Evolutionary conservation across 2,888 invertebrate genomes (phyloP).

Genomic region (Gymnocheta viridis): DNA sequence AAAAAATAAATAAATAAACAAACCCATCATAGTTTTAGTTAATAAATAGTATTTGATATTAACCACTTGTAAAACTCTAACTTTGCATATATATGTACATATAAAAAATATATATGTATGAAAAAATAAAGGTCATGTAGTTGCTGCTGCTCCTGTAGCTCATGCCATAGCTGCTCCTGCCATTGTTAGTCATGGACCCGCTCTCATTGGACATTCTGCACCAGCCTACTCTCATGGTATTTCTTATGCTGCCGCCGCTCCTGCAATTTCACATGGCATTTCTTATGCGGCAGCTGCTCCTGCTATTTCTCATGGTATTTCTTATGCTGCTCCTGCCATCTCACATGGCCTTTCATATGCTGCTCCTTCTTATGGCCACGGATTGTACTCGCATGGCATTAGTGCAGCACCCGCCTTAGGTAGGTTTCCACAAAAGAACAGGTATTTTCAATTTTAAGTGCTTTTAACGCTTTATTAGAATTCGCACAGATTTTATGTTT

Average conservation of each 20-base stretch:
- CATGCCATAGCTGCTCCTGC: conserved; percentile 73
- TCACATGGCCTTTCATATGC: conserved; percentile 67
- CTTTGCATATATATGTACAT: conserved; percentile 51
- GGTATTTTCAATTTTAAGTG: conserved; percentile 50
- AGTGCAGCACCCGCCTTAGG: conserved; percentile 76
- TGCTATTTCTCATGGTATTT: conserved; percentile 60
- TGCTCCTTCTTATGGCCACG: conserved; percentile 63
- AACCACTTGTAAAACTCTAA: conserved; percentile 64
- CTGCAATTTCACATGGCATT: conserved; percentile 71
- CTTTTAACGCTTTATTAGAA: conserved; percentile 65
- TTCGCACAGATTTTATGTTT: conserved; percentile 41
- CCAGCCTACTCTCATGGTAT: conserved; percentile 73
- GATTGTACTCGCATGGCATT: conserved; percentile 58
- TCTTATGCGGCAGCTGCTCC: conserved; percentile 65
- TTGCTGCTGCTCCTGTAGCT: conserved; percentile 75
- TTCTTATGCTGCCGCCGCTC: conserved; percentile 72
- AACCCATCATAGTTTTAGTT: background rate
- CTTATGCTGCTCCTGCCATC: conserved; percentile 69
- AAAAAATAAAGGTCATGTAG: conserved; percentile 73
- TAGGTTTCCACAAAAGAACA: conserved; percentile 72
- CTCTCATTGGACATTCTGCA: conserved; percentile 73
- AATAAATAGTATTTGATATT: conserved; percentile 18
- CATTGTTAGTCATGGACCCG: conserved; percentile 56
- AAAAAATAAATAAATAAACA: background rate
- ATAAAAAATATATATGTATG: conserved; percentile 36